phyloP scores from a whole-genome alignment of 1,140 invertebrate species.

The Temnothorax longispinosus region DNA sequence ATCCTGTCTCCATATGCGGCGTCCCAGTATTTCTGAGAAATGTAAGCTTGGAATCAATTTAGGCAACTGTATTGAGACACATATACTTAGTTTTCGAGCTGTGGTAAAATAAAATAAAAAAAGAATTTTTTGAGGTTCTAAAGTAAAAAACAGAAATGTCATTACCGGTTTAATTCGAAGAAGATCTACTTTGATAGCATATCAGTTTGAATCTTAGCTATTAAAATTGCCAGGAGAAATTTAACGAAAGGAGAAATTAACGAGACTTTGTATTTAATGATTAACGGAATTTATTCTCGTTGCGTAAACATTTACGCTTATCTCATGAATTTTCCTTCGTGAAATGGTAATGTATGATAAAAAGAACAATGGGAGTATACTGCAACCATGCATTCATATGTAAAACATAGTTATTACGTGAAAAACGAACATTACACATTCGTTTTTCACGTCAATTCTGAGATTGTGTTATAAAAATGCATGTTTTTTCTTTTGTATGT shows the following conservation, averaged over 20 bases:
- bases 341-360: not conserved
- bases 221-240: not conserved
- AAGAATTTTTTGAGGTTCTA: not conserved
- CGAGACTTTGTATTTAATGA: not conserved
- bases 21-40: not conserved
- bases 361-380: not conserved
- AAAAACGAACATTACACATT: too few species aligned
- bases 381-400: not conserved
- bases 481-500: not conserved
- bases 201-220: not conserved
- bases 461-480: not conserved
- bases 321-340: not conserved
- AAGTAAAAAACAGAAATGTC: not conserved
- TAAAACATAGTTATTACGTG: not conserved
- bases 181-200: not conserved
- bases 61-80: not conserved
- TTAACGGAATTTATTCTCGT: not conserved
- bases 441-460: not conserved
- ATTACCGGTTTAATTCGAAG: not conserved
- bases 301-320: not conserved
- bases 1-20: not conserved
- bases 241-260: not conserved
- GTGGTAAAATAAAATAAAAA: not conserved
- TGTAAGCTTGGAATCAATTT: not conserved
- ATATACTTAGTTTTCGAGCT: not conserved